Percentiles rank a stretch among this genome's conserved stretches.
phyloP scores from a whole-genome alignment of 2,797 vertebrate species.

The Siniperca undulata region DNA sequence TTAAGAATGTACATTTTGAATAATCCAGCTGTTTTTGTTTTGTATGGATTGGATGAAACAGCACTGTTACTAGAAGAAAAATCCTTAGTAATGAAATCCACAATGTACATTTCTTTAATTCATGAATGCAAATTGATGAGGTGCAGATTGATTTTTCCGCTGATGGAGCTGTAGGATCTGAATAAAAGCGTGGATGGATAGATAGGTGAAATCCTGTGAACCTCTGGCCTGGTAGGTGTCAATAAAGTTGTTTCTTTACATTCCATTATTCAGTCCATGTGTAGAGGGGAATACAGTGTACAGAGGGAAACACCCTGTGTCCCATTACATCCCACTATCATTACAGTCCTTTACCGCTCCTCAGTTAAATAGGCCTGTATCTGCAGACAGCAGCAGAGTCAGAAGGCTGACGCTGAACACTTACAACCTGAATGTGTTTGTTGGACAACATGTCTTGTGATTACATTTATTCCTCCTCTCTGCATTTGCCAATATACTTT shows the following conservation, averaged over 20 bases:
- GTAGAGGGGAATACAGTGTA: background rate
- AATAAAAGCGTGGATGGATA: background rate
- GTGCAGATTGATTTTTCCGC: constrained; percentile 27
- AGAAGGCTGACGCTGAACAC: background rate
- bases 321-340: constrained; percentile 25
- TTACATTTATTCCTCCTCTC: constrained; percentile 16
- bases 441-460: constrained; percentile 4
- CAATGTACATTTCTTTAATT: constrained; percentile 19
- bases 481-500: background rate
- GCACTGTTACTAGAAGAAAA: background rate
- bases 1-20: background rate
- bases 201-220: constrained; percentile 18
- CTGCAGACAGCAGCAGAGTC: constrained; percentile 5
- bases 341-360: background rate
- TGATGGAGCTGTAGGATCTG: constrained; percentile 6
- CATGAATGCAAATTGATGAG: constrained; percentile 27
- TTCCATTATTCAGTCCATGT: background rate
- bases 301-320: constrained; percentile 5
- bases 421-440: constrained; percentile 11
- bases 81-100: constrained; percentile 6
- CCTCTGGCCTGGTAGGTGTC: background rate
- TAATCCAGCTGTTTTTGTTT: background rate
- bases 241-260: background rate
- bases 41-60: background rate
- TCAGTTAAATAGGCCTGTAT: background rate